Conservation (phyloP, 1,140 invertebrate genomes). For the Achroia grisella region DNA sequence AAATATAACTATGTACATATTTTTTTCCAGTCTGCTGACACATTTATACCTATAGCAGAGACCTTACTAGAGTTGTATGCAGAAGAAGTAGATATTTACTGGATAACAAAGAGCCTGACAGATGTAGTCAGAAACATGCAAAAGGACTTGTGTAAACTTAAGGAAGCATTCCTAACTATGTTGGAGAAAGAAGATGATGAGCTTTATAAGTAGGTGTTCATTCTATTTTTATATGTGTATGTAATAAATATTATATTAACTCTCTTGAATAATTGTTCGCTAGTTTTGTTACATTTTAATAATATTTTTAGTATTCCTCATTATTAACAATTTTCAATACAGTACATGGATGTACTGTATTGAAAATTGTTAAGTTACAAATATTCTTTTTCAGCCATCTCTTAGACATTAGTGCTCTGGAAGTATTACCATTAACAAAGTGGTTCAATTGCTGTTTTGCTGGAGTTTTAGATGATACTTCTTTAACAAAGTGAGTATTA, state of each 20-base stretch:
- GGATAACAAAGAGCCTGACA: slow-evolving; percentile 83
- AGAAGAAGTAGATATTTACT: slow-evolving; percentile 84
- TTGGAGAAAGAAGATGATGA: slow-evolving; percentile 82
- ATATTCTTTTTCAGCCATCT: slow-evolving; percentile 70
- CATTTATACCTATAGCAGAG: slow-evolving; percentile 78
- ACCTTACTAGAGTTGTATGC: slow-evolving; percentile 81
- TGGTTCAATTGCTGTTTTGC: slow-evolving; percentile 90
- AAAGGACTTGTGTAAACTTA: slow-evolving; percentile 77
- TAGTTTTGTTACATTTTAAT: neutral
- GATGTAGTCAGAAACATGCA: slow-evolving; percentile 78
- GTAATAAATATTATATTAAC: too few species aligned
- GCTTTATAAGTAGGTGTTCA: slow-evolving; percentile 73
- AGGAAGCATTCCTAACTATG: slow-evolving; percentile 78
- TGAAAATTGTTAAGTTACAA: neutral
- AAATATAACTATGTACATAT: too few species aligned
- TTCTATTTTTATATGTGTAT: neutral
- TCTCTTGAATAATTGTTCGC: too few species aligned
- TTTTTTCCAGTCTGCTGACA: slow-evolving; percentile 72
- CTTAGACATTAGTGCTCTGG: slow-evolving; percentile 73
- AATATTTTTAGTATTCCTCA: neutral
- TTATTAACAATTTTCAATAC: too few species aligned
- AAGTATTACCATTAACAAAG: slow-evolving; percentile 77
- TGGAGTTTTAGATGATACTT: slow-evolving; percentile 82
- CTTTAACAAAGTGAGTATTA: slow-evolving; percentile 80
- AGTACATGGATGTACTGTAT: too few species aligned